Conservation (phyloP, 2,888 invertebrate species). For the Merodon equestris region DNA sequence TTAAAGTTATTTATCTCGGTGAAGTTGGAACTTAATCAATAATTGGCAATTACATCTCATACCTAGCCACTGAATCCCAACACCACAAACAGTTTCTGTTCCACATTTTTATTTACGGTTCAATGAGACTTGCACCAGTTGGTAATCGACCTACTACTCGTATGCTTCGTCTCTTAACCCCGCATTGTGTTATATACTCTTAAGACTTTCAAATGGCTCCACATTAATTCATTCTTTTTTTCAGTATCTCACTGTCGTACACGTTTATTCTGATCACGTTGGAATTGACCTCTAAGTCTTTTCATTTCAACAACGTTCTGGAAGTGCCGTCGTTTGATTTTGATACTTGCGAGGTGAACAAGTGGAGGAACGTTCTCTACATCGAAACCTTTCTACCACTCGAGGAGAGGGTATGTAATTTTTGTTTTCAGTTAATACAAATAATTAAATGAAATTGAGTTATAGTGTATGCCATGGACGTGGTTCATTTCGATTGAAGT, state of each 20-base stretch:
- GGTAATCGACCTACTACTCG: no score
- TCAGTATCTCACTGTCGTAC: slow-evolving; percentile 83
- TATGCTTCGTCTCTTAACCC: no score
- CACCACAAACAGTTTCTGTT: no score
- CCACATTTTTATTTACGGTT: no score
- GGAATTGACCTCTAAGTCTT: slow-evolving; percentile 80
- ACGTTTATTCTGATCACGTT: slow-evolving; percentile 81
- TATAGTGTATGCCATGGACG: slow-evolving; percentile 89
- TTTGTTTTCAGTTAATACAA: neutral
- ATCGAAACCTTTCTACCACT: slow-evolving; percentile 82
- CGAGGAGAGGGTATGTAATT: slow-evolving; percentile 81
- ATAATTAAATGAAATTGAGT: slow-evolving; percentile 10
- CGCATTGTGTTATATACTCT: no score
- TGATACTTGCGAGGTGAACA: slow-evolving; percentile 81
- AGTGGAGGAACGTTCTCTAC: slow-evolving; percentile 84
- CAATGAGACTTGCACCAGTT: no score
- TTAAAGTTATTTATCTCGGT: no score
- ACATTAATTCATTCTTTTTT: slow-evolving; percentile 1
- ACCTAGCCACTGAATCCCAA: no score
- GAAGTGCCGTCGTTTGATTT: slow-evolving; percentile 81
- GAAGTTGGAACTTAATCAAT: no score
- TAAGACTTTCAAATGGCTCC: no score
- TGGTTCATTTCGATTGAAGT: slow-evolving; percentile 90
- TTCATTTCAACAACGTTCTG: slow-evolving; percentile 79
- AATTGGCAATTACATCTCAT: no score